Conservation (phyloP, 2,113 vertebrate species). For the Odocoileus hemionus region DNA sequence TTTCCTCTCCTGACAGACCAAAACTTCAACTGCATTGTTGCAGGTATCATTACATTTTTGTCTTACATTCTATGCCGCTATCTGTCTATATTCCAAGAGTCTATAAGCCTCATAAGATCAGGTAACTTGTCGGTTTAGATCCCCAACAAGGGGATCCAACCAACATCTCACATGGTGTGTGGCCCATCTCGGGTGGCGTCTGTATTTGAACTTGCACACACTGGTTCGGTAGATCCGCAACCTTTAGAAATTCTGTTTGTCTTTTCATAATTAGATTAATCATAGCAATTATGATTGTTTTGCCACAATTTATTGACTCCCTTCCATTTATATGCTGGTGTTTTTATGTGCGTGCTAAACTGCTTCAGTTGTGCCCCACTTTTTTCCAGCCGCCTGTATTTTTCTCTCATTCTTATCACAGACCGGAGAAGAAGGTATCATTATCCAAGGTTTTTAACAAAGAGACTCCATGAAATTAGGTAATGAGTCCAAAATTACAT, state of each 20-base stretch:
- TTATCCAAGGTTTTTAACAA: neutral
- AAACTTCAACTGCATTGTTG: neutral
- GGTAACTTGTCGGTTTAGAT: neutral
- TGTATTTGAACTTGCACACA: neutral
- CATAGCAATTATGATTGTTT: neutral
- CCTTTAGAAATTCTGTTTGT: neutral
- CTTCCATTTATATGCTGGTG: neutral
- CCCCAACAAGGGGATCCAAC: neutral
- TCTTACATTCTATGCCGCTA: fast-evolving
- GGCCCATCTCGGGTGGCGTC: fast-evolving
- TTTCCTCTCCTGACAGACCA: neutral
- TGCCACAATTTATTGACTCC: neutral
- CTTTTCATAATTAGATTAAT: neutral
- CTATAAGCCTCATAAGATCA: neutral
- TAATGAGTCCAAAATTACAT: neutral
- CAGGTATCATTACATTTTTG: neutral
- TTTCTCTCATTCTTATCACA: neutral
- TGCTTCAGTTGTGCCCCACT: fast-evolving
- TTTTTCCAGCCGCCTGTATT: neutral
- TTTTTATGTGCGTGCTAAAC: neutral
- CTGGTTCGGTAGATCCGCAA: no score
- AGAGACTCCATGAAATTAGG: neutral
- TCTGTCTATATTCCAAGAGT: neutral
- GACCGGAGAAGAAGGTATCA: neutral
- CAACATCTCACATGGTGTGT: neutral